A percentile compares a stretch with the other conserved stretches of the same genome.
Evolutionary conservation across 2,888 invertebrate genomes (phyloP).

Genomic region (Mystacides longicornis): DNA sequence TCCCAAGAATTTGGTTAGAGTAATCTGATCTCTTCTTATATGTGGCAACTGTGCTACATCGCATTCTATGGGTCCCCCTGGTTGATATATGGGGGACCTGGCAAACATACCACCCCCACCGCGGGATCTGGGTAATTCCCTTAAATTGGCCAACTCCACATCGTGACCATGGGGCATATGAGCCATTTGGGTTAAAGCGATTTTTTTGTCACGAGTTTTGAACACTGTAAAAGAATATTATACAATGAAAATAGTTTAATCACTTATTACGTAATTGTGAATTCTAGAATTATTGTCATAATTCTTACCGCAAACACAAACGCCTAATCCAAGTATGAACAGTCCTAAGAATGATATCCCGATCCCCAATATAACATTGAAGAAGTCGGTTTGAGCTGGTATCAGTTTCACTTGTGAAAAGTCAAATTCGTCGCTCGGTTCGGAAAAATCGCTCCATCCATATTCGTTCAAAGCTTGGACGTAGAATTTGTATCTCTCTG

Average conservation of each 20-base stretch:
- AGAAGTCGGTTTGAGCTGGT: conserved; percentile 45
- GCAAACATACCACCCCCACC: conserved; percentile 50
- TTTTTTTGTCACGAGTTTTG: conserved; percentile 63
- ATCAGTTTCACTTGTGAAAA: conserved; percentile 41
- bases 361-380: conserved; percentile 55
- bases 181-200: conserved; percentile 44
- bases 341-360: conserved; percentile 50
- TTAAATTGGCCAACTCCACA: conserved; percentile 77
- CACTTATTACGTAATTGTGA: not conserved
- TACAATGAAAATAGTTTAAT: not conserved
- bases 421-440: conserved; percentile 55
- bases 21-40: conserved; percentile 79
- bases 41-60: conserved; percentile 78
- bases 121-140: conserved; percentile 60
- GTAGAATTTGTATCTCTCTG: conserved; percentile 60
- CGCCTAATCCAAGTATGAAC: conserved; percentile 34
- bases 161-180: conserved; percentile 54
- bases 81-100: conserved; percentile 73
- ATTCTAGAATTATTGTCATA: not conserved
- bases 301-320: conserved; percentile 47
- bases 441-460: conserved; percentile 77
- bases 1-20: conserved; percentile 81
- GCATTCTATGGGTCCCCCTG: conserved; percentile 59
- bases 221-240: conserved; percentile 46
- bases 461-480: conserved; percentile 72